Percentiles rank a stretch among this genome's conserved stretches.
phyloP scores from a whole-genome alignment of 2,888 invertebrate species.

The Podotricha telesiphe region DNA sequence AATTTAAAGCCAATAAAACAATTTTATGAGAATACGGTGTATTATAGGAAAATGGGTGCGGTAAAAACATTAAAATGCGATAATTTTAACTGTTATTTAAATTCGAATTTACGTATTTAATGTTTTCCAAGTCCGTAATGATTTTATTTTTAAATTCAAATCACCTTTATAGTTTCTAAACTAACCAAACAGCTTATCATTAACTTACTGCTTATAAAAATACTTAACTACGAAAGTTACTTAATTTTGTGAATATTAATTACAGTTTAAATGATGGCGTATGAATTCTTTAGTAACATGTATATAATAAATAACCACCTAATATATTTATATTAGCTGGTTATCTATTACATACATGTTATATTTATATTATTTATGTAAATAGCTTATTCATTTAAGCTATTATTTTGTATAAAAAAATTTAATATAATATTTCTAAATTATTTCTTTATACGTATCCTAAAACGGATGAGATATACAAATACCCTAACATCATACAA shows the following conservation, averaged over 20 bases:
- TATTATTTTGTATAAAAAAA: too few relatives aligned
- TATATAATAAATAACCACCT: too few relatives aligned
- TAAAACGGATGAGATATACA: too few relatives aligned
- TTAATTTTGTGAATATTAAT: slow-evolving; percentile 10
- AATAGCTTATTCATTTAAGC: too few relatives aligned
- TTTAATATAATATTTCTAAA: too few relatives aligned
- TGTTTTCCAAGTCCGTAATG: too few relatives aligned
- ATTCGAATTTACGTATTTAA: neutral
- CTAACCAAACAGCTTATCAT: neutral
- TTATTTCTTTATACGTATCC: too few relatives aligned
- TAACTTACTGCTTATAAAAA: neutral
- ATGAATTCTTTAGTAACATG: neutral
- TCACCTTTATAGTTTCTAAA: neutral
- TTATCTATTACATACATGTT: neutral
- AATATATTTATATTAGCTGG: neutral
- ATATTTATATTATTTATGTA: too few relatives aligned
- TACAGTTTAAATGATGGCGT: neutral
- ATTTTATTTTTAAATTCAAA: too few relatives aligned
- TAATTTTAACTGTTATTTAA: slow-evolving; percentile 2
- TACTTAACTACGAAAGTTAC: slow-evolving; percentile 1
- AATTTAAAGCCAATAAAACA: slow-evolving; percentile 38
- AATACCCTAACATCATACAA: too few relatives aligned
- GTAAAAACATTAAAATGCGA: neutral
- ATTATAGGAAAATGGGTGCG: slow-evolving; percentile 18
- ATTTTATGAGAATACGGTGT: slow-evolving; percentile 39